These are phyloP conservation scores for Spodoptera littoralis DNA, from an alignment of 2,888 invertebrate species.

Conservation along the genomic window DNA sequence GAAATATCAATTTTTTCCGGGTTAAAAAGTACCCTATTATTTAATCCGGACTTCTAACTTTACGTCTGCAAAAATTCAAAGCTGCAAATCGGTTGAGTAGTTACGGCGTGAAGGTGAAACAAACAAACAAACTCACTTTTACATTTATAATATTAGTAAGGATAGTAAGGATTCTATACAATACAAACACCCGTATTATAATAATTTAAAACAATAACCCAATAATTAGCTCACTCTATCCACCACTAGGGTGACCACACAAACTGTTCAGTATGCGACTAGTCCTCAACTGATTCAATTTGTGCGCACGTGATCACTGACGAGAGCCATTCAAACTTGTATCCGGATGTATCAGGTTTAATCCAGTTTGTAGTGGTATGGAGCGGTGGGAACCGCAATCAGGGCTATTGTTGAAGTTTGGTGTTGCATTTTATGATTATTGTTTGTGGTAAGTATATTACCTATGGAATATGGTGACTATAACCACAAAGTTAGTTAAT, in stretches of 20 bases:
- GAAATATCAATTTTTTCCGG: too few relatives aligned
- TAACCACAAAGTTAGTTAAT: too few relatives aligned
- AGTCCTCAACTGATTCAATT: conserved; percentile 44
- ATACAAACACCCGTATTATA: conserved; percentile 1
- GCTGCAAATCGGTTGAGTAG: too few relatives aligned
- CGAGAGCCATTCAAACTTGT: conserved; percentile 42
- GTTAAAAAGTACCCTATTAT: too few relatives aligned
- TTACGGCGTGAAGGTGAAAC: too few relatives aligned
- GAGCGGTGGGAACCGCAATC: conserved; percentile 46
- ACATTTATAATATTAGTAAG: too few relatives aligned
- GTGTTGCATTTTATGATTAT: conserved; percentile 8
- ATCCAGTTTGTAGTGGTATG: conserved; percentile 42
- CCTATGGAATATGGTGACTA: too few relatives aligned
- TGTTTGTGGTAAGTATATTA: conserved; percentile 1
- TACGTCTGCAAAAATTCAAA: too few relatives aligned
- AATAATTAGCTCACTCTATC: conserved; percentile 14
- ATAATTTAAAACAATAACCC: conserved; percentile 6
- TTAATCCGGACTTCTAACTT: too few relatives aligned
- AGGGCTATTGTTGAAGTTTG: conserved; percentile 41
- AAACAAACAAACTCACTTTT: too few relatives aligned
- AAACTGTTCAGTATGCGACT: conserved; percentile 32
- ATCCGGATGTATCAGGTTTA: conserved; percentile 35
- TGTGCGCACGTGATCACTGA: conserved; percentile 44
- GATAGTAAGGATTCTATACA: not conserved
- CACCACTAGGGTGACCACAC: conserved; percentile 23